Evolutionary conservation across 2,113 vertebrate genomes (phyloP).

Genomic region (Jaculus jaculus): DNA sequence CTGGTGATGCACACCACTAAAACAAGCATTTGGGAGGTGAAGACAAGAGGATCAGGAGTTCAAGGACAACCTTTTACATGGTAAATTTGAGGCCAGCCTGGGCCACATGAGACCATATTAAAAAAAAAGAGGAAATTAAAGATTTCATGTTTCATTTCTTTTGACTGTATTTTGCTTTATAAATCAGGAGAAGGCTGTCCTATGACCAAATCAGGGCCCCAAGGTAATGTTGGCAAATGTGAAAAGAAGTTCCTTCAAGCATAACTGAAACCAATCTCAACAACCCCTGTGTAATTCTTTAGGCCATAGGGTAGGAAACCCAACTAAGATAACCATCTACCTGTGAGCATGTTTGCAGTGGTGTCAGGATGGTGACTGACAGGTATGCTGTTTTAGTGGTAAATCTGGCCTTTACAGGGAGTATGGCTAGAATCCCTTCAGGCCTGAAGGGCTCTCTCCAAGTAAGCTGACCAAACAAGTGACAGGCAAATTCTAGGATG

Average conservation of each 20-base stretch:
- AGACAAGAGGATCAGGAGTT: neutral
- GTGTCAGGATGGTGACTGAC: neutral
- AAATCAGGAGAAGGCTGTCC: neutral
- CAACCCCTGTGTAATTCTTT: neutral
- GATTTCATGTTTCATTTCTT: neutral
- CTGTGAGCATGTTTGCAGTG: neutral
- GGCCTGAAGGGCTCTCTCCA: neutral
- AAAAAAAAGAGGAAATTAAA: neutral
- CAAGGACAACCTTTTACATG: neutral
- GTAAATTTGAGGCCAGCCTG: too few species aligned
- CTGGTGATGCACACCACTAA: neutral
- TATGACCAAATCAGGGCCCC: neutral
- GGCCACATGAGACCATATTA: neutral
- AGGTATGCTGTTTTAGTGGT: neutral
- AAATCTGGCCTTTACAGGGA: neutral
- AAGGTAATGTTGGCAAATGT: neutral
- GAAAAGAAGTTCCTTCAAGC: neutral
- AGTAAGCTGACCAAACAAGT: neutral
- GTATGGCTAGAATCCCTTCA: neutral
- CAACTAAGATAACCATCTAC: conserved; percentile 22
- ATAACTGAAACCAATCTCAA: conserved; percentile 17
- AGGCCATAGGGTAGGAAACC: neutral
- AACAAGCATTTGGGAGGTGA: neutral
- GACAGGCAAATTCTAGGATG: neutral
- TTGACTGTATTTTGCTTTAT: conserved; percentile 45